Conservation (phyloP, 2,113 vertebrate genomes). For the Pantherophis guttatus region DNA sequence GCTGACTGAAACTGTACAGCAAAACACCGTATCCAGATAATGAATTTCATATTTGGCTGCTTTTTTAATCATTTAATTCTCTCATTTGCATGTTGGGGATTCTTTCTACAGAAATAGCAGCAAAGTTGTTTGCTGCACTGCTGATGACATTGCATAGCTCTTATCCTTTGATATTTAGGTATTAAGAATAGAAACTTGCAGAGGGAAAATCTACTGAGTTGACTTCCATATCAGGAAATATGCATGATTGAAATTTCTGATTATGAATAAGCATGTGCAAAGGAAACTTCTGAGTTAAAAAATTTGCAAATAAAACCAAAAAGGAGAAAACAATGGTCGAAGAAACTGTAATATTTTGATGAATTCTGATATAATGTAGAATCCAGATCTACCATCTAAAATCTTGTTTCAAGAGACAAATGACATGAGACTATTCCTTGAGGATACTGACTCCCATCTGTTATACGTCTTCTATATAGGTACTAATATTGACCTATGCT, state of each 20-base stretch:
- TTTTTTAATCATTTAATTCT: not conserved
- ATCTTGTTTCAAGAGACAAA: not conserved
- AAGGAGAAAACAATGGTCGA: not conserved
- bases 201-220: not conserved
- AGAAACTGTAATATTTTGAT: not conserved
- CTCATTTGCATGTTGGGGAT: too few species aligned
- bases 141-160: not conserved
- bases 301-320: not conserved
- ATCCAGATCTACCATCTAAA: not conserved
- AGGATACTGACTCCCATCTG: not conserved
- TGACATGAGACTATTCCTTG: not conserved
- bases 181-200: not conserved
- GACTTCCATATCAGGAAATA: not conserved
- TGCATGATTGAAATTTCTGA: not conserved
- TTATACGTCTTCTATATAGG: not conserved
- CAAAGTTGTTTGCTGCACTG: not conserved
- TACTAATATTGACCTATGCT: not conserved
- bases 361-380: not conserved
- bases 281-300: not conserved
- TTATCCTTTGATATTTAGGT: not conserved
- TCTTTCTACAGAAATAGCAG: not conserved
- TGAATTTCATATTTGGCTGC: not conserved
- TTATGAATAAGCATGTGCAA: not conserved
- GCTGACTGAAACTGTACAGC: not conserved
- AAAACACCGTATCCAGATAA: not conserved